Evolutionary conservation across 2,113 vertebrate genomes (phyloP).

Genomic region (Burhinus bistriatus): DNA sequence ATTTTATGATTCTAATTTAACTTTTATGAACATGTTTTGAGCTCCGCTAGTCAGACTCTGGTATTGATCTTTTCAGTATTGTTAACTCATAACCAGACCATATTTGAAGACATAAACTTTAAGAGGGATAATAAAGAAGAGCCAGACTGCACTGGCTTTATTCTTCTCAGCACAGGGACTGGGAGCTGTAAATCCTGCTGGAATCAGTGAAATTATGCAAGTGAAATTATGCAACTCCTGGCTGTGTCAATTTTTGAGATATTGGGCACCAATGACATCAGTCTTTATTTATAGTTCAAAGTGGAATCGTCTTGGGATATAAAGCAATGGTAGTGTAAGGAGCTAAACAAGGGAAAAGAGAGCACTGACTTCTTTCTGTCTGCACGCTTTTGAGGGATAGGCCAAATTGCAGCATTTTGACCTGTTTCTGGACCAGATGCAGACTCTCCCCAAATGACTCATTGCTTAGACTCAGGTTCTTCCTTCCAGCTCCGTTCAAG

Average conservation of each 20-base stretch:
- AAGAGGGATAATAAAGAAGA: slow-evolving; percentile 74
- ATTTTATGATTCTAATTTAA: slow-evolving; percentile 74
- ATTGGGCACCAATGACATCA: background rate
- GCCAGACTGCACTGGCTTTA: slow-evolving; percentile 29
- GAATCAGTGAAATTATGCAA: slow-evolving; percentile 53
- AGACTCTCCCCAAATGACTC: background rate
- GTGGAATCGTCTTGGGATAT: background rate
- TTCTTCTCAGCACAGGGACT: slow-evolving; percentile 25
- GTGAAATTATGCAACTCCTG: slow-evolving; percentile 23
- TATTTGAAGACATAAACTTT: slow-evolving; percentile 79
- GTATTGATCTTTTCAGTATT: slow-evolving; percentile 74
- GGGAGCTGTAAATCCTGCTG: slow-evolving; percentile 61
- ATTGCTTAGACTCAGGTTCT: background rate
- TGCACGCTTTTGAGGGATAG: background rate
- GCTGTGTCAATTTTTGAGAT: background rate
- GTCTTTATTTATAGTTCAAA: background rate
- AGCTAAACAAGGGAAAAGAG: background rate
- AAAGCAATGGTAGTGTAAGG: background rate
- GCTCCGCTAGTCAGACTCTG: slow-evolving; percentile 58
- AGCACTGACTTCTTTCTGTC: background rate
- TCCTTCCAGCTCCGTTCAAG: background rate
- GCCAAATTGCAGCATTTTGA: background rate
- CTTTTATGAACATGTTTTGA: slow-evolving; percentile 75
- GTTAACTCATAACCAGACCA: slow-evolving; percentile 76
- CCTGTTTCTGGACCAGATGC: background rate